These are phyloP conservation scores for Ophioninae sp. DNA, from an alignment of 2,888 invertebrate genomes.

Conservation along the genomic window DNA sequence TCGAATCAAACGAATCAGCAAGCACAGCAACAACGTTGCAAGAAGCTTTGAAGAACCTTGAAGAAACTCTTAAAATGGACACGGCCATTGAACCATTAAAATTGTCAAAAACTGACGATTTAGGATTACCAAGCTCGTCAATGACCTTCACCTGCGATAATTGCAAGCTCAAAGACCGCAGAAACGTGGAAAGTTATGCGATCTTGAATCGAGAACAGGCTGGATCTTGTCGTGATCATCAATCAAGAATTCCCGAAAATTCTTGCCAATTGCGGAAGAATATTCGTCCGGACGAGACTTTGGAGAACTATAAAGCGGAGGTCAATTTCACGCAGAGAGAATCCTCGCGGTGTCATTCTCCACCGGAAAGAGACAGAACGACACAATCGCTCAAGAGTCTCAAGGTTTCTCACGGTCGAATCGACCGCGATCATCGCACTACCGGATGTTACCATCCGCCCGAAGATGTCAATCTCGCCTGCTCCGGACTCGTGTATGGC, in stretches of 20 bases:
- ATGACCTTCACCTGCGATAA: constrained; percentile 50
- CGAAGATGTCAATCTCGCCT: constrained; percentile 42
- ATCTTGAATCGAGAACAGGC: neutral
- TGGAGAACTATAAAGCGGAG: neutral
- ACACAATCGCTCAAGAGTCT: constrained; percentile 15
- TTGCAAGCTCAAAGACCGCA: constrained; percentile 48
- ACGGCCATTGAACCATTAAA: constrained; percentile 1
- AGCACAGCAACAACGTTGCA: constrained; percentile 45
- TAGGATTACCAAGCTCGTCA: constrained; percentile 13
- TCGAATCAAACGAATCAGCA: constrained; percentile 17
- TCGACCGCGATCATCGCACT: constrained; percentile 10
- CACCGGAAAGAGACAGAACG: constrained; percentile 61
- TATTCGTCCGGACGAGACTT: constrained; percentile 8
- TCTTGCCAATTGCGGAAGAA: constrained; percentile 28
- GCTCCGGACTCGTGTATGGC: constrained; percentile 60
- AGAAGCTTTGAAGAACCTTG: constrained; percentile 58
- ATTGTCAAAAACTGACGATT: constrained; percentile 3
- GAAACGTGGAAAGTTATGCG: constrained; percentile 5
- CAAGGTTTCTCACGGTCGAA: constrained; percentile 23
- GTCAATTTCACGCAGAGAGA: constrained; percentile 16
- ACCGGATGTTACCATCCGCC: constrained; percentile 32
- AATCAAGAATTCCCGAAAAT: neutral
- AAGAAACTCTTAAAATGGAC: constrained; percentile 53
- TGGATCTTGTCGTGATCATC: constrained; percentile 1
- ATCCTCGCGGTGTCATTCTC: constrained; percentile 51